phyloP scores from a whole-genome alignment of 1,140 invertebrate genomes.

The Euura saliciscinereae region DNA sequence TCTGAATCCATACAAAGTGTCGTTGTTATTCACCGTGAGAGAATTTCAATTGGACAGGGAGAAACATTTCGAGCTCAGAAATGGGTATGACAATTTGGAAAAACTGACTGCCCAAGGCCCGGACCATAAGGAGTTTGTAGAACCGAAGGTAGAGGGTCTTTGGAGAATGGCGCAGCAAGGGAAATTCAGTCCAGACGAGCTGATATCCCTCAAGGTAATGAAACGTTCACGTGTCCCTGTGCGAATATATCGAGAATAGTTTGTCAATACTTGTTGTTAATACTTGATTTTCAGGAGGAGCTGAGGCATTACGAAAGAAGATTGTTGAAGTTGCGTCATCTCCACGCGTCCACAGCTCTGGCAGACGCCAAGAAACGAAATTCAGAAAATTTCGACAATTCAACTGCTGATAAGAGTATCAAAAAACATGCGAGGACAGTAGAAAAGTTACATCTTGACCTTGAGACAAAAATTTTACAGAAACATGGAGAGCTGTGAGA shows the following conservation, averaged over 20 bases:
- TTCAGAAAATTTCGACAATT: slow-evolving; percentile 38
- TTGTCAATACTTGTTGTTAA: not conserved
- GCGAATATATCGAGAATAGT: not conserved
- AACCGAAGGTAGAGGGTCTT: slow-evolving; percentile 86
- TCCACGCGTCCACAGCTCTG: slow-evolving; percentile 74
- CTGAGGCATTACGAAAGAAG: slow-evolving; percentile 87
- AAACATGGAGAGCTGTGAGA: slow-evolving; percentile 75
- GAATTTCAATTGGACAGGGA: slow-evolving; percentile 60
- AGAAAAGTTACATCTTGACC: slow-evolving; percentile 83
- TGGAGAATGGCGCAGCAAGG: slow-evolving; percentile 82
- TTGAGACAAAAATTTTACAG: slow-evolving; percentile 79
- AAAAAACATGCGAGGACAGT: slow-evolving; percentile 84
- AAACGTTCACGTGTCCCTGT: not conserved
- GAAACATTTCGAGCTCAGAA: slow-evolving; percentile 78
- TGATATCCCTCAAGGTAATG: slow-evolving; percentile 79
- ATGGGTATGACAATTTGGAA: slow-evolving; percentile 81
- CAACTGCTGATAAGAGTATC: slow-evolving; percentile 69
- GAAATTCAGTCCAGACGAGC: slow-evolving; percentile 81
- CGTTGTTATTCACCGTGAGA: not conserved
- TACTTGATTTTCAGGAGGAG: slow-evolving; percentile 67
- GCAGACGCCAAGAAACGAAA: slow-evolving; percentile 46
- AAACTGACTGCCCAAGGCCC: slow-evolving; percentile 75
- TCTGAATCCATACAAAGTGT: not conserved
- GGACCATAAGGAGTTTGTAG: slow-evolving; percentile 83
- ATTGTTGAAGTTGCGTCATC: slow-evolving; percentile 80